Evolutionary conservation across 2,113 vertebrate genomes (phyloP), one percentile per base, ranked within the genome.

Genomic region (Ranitomeya imitator): DNA sequence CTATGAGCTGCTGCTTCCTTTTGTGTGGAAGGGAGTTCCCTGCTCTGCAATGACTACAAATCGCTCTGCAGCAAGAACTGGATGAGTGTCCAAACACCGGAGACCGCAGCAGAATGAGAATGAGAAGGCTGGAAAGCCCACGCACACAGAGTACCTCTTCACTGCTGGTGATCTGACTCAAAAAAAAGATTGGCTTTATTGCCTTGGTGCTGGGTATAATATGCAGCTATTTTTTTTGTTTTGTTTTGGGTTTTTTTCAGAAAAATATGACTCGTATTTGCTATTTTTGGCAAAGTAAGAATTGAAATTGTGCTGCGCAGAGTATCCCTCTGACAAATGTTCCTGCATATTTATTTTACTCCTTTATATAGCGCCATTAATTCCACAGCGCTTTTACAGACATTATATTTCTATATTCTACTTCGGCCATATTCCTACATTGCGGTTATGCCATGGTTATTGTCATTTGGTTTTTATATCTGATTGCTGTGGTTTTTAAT

Each of bases 31-130:
- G 82, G 82, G 82, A 55, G 63, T 71, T 84, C 65, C 82, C 82
- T 54, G 82, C 85, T 63, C 85, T 78, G 85, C 85, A 18, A 19
- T 86, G 71, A 61, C 73, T 86, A 63, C 73, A 78, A 76, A 74
- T 76, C 69, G 76, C 52, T 59, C 71, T 78, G 85, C 85, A 78
- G 85, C 73, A 86, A 77, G 84, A 55, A 60, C 51, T 57, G 59
- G 83, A 37, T 78, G 57, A 51, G 26, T 7, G 73, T 63, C 85
- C 85, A 78, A 60, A 37, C 71, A 63, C 5, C 14, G 59, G 59
- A 63, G 85, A 86, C 85, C 63, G 57, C 85, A 15, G 73, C 73
- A 86, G 85, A 86, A 86, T 86, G 57, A 52, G 76, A 86, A 86
- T 86, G 74, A 86, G 85, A 13, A 61, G 73, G 57, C 61, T 31